Conservation (phyloP, 2,113 vertebrate genomes). For the Amblyornis subalaris region DNA sequence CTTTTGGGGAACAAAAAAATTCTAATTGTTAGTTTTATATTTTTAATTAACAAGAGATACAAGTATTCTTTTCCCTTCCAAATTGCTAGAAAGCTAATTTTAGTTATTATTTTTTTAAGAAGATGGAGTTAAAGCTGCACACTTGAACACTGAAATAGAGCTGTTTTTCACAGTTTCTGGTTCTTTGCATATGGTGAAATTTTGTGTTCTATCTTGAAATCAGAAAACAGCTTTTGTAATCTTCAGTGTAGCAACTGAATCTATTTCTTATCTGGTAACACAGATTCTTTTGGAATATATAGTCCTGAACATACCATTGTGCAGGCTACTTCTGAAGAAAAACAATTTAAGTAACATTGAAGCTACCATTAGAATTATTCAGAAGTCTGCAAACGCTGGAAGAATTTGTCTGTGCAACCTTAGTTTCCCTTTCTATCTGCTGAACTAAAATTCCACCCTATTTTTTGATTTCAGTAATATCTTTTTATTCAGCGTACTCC, state of each 20-base stretch:
- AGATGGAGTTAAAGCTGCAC: not conserved
- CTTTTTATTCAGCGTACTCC: not conserved
- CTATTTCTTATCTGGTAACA: not conserved
- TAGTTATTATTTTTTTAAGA: not conserved
- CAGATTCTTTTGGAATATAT: not conserved
- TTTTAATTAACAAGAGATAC: not conserved
- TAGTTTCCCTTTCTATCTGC: not conserved
- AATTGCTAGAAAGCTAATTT: not conserved
- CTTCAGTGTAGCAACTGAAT: not conserved
- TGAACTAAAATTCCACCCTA: not conserved
- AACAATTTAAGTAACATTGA: not conserved
- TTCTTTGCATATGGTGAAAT: not conserved
- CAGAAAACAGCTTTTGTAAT: not conserved
- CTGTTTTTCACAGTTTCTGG: not conserved
- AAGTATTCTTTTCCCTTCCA: rapidly evolving
- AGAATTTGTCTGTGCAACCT: not conserved
- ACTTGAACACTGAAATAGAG: not conserved
- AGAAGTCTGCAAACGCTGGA: not conserved
- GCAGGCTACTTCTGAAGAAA: not conserved
- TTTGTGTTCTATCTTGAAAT: not conserved
- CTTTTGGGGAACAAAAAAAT: not conserved
- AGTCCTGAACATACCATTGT: not conserved
- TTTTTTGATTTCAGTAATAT: not conserved
- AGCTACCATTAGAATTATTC: not conserved
- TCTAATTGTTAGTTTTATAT: rapidly evolving